Conservation (phyloP, 1,140 invertebrate genomes). For the Hesperophylax magnus region DNA sequence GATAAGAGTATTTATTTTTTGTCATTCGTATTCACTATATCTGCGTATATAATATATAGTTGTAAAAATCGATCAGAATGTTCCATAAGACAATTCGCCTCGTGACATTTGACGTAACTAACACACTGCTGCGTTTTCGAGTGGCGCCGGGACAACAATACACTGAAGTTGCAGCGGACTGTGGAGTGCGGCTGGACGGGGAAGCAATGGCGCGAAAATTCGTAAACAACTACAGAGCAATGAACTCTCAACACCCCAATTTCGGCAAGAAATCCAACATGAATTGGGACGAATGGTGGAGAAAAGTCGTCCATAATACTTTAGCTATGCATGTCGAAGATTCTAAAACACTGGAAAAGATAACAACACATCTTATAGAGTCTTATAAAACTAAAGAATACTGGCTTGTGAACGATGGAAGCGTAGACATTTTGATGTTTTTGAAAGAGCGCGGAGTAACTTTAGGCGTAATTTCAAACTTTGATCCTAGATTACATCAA, state of each 20-base stretch:
- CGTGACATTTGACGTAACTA: conserved; percentile 91
- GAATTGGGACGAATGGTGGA: conserved; percentile 89
- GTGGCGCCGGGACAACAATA: conserved; percentile 83
- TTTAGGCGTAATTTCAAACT: conserved; percentile 90
- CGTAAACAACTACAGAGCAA: conserved; percentile 73
- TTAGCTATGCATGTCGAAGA: conserved; percentile 71
- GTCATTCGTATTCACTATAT: no score
- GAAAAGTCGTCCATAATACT: conserved; percentile 74
- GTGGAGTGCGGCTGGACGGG: conserved; percentile 77
- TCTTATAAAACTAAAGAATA: conserved; percentile 78
- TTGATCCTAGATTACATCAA: conserved; percentile 82
- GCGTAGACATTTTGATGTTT: conserved; percentile 74
- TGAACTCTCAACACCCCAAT: conserved; percentile 82
- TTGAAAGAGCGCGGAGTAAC: conserved; percentile 68
- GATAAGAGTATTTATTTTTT: no score
- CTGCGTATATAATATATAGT: no score
- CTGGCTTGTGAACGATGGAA: conserved; percentile 80
- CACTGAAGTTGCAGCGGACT: conserved; percentile 75
- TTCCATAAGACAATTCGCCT: conserved; percentile 66
- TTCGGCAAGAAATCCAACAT: conserved; percentile 80
- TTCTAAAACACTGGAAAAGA: conserved; percentile 57
- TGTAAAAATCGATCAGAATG: conserved; percentile 42
- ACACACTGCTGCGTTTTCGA: conserved; percentile 83
- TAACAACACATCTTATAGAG: conserved; percentile 76
- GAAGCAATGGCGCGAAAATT: conserved; percentile 76